A percentile compares a stretch with the other conserved stretches of the same genome.
Evolutionary conservation across 1,140 invertebrate genomes (phyloP).

Genomic region (Bombus pascuorum): DNA sequence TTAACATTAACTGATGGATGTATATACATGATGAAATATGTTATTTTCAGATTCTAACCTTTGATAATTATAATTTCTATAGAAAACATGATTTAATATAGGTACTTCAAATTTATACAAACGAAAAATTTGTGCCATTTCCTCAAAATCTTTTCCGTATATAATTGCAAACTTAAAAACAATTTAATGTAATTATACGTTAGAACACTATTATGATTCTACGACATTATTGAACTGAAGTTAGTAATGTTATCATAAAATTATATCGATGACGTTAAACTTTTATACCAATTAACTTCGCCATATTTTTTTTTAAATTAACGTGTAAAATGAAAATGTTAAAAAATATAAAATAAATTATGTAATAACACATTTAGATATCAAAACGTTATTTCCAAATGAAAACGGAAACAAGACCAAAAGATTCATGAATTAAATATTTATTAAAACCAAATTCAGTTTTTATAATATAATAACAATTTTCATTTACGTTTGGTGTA

Average conservation of each 20-base stretch:
- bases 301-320: neutral
- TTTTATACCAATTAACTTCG: neutral
- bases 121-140: conserved; percentile 54
- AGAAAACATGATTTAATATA: conserved; percentile 42
- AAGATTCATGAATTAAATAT: conserved; percentile 61
- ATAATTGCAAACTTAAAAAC: neutral
- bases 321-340: neutral
- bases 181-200: neutral
- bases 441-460: conserved; percentile 68
- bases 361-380: neutral
- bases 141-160: neutral
- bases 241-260: neutral
- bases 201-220: neutral
- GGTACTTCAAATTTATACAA: conserved; percentile 54
- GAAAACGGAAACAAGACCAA: neutral
- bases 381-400: neutral
- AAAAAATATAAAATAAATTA: neutral
- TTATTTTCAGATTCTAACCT: conserved; percentile 59
- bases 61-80: conserved; percentile 29
- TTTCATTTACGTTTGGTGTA: conserved; percentile 52
- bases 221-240: neutral
- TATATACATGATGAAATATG: neutral
- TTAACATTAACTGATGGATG: neutral
- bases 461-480: conserved; percentile 64
- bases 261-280: neutral